Base-by-base conservation (phyloP, 2,797 vertebrate genomes). In the Ispidina picta region DNA sequence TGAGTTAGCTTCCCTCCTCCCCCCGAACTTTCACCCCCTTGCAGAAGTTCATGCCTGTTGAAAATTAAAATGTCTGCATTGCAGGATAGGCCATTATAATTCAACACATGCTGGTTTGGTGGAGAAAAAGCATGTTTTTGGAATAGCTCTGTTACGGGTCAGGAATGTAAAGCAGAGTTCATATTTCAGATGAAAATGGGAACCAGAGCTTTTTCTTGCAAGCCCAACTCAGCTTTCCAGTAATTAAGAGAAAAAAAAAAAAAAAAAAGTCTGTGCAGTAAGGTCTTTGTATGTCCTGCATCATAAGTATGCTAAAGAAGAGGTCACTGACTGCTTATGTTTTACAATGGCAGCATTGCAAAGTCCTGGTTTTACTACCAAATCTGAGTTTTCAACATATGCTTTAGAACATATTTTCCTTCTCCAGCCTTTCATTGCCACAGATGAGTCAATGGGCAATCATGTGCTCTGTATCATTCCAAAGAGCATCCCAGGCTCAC, bases 111-210 rank as follows among this genome's bases (percentile, higher is more conserved):
- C 90, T 91, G 87, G 76, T 96, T 88, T 86, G 82, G 85, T 93
- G 76, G 49, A 95, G 76, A 83, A 93, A 95, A 93, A 75, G 55
- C 73, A 87, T 83, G 89, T 43, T 80, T 88, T 90, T 78, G 90
- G 83, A 94, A 96, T 73, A 94, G 83, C 49, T 90, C 86, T 85
- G 75, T 93, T 91, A 94, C 35, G 26, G 86, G 91, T 79, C 87
- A 93, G 94, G 95, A 95, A 95, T 84, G 90, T 63, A 88, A 90
- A 91, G 77, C 46, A 69, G 64, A 93, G 94, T 94, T 96, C 93
- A 88, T 70, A 44, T 89, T 94, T 95, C 85, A 90, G 75, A 84
- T 64, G 65, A 93, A 92, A 96, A 92, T 60, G 69, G 87, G 59
- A 90, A 92, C 66, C 76, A 83, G 92, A 78, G 72, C 35, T 94